A percentile compares a stretch with the other conserved stretches of the same genome.
Evolutionary conservation across 2,797 vertebrate genomes (phyloP).

Genomic region (Leptoclinus maculatus): DNA sequence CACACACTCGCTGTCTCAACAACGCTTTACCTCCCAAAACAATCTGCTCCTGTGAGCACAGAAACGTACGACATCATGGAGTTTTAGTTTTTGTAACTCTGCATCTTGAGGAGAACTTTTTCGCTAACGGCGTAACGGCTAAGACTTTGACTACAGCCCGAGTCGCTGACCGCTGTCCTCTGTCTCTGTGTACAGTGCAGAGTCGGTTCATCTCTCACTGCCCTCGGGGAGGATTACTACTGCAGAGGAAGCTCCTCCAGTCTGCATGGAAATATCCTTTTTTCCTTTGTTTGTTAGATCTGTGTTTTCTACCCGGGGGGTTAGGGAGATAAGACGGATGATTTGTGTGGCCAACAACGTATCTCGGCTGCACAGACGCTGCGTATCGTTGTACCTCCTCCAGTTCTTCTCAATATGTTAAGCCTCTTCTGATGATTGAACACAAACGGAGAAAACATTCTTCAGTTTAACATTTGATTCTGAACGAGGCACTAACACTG

Average conservation of each 20-base stretch:
- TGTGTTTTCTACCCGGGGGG: slow-evolving; percentile 27
- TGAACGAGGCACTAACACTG: neutral
- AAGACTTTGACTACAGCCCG: too few relatives aligned
- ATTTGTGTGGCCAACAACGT: slow-evolving; percentile 44
- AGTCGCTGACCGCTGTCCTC: neutral
- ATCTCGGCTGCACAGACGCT: slow-evolving; percentile 36
- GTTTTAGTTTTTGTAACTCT: neutral
- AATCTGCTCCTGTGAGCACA: neutral
- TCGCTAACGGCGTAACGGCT: too few relatives aligned
- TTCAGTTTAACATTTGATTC: neutral
- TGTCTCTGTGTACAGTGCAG: neutral
- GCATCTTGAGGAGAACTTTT: neutral
- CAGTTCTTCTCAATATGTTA: slow-evolving; percentile 10
- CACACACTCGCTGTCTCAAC: neutral
- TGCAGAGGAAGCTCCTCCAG: slow-evolving; percentile 34
- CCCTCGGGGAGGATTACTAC: slow-evolving; percentile 48
- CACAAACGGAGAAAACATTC: neutral
- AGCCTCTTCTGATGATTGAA: slow-evolving; percentile 10
- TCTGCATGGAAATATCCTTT: slow-evolving; percentile 38
- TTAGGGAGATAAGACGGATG: slow-evolving; percentile 47
- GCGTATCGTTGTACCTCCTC: slow-evolving; percentile 10
- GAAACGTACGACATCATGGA: neutral
- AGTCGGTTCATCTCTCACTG: slow-evolving; percentile 15
- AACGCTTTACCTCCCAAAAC: neutral
- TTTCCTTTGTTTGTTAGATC: slow-evolving; percentile 8